Conservation (phyloP, 2,797 vertebrate species). For the Propithecus perrieri region DNA sequence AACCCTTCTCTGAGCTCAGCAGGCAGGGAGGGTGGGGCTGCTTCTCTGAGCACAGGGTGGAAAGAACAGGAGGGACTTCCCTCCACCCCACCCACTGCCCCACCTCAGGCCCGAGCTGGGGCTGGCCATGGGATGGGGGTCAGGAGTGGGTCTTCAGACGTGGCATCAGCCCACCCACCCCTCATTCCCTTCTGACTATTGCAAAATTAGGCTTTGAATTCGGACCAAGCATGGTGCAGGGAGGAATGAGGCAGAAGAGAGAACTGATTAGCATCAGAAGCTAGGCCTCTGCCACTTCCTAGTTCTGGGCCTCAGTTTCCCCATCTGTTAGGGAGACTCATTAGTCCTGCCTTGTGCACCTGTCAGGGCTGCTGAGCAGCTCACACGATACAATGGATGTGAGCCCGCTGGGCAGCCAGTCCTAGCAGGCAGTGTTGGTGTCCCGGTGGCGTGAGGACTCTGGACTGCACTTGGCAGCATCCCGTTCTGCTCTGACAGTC, state of each 20-base stretch:
- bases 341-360: background rate
- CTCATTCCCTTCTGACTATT: background rate
- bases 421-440: accelerated
- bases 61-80: background rate
- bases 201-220: background rate
- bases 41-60: background rate
- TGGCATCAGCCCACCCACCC: accelerated
- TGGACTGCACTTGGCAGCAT: accelerated
- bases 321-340: background rate
- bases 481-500: background rate
- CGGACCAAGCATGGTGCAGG: accelerated
- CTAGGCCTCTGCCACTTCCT: background rate
- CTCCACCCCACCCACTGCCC: background rate
- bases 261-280: background rate
- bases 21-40: background rate
- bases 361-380: background rate
- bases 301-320: background rate
- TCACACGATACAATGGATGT: background rate
- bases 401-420: accelerated
- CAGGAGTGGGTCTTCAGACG: accelerated
- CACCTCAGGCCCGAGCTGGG: background rate
- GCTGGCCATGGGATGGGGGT: background rate
- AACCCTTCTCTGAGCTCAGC: background rate
- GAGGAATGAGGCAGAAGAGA: background rate
- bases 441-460: background rate